These are phyloP conservation scores for Scarus forsteni DNA, from an alignment of 2,797 vertebrate genomes.

Conservation along the genomic window DNA sequence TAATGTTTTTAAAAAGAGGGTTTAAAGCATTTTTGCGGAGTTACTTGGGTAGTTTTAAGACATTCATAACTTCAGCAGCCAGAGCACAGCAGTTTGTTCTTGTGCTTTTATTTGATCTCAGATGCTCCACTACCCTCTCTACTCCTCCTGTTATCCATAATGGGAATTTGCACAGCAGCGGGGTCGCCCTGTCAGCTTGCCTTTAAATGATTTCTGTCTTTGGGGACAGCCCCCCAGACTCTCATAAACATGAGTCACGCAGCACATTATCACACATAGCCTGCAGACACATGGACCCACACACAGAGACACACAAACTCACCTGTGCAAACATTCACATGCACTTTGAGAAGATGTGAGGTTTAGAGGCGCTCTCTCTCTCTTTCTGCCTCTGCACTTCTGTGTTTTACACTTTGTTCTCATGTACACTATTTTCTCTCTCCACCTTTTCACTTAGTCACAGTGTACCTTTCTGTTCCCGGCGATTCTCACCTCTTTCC, in stretches of 20 bases:
- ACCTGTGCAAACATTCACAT: neutral
- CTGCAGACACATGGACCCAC: conserved; percentile 38
- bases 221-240: conserved; percentile 47
- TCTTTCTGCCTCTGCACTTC: conserved; percentile 70
- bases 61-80: neutral
- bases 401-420: conserved; percentile 66
- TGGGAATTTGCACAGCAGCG: conserved; percentile 13
- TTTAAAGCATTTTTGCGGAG: neutral
- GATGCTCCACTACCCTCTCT: neutral
- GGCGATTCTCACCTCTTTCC: conserved; percentile 54
- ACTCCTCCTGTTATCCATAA: neutral
- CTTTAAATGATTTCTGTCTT: conserved; percentile 47
- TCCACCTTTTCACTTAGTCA: conserved; percentile 62
- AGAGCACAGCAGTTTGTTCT: conserved; percentile 5
- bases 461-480: conserved; percentile 40
- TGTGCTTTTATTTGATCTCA: conserved; percentile 18
- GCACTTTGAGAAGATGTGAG: conserved; percentile 56
- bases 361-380: conserved; percentile 66
- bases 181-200: conserved; percentile 27
- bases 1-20: neutral
- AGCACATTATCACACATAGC: conserved; percentile 40
- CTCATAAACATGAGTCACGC: conserved; percentile 38
- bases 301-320: conserved; percentile 15
- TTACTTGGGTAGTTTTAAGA: conserved; percentile 3
- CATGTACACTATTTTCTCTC: conserved; percentile 45